These are phyloP conservation scores for Cyprinodon diabolis DNA, from an alignment of 2,797 vertebrate genomes.

Conservation along the genomic window DNA sequence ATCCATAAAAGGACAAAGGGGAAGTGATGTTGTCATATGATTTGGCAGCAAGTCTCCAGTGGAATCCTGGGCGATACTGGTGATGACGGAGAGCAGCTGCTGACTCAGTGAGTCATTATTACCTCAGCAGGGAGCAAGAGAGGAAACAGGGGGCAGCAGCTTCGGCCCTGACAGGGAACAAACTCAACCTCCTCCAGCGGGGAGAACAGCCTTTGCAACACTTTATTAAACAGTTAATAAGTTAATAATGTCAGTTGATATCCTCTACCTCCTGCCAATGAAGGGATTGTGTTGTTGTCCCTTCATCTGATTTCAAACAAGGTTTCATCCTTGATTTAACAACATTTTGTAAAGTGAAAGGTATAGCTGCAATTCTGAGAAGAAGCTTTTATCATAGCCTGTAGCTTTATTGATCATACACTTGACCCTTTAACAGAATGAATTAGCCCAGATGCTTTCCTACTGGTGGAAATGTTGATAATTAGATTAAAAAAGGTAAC, in stretches of 20 bases:
- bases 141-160: constrained; percentile 59
- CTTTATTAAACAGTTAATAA: constrained; percentile 46
- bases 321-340: constrained; percentile 20
- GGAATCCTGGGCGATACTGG: constrained; percentile 75
- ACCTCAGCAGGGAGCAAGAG: constrained; percentile 66
- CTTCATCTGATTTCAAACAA: constrained; percentile 31
- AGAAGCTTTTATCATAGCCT: constrained; percentile 6
- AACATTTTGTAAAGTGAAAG: constrained; percentile 7
- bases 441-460: background rate
- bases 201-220: constrained; percentile 43
- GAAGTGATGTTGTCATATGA: constrained; percentile 73
- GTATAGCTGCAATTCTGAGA: constrained; percentile 1
- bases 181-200: constrained; percentile 45
- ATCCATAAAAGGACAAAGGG: constrained; percentile 76
- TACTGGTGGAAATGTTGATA: background rate
- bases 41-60: constrained; percentile 48
- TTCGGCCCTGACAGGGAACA: constrained; percentile 70
- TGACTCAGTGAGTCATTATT: constrained; percentile 83
- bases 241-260: constrained; percentile 42
- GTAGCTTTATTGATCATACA: constrained; percentile 16
- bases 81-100: constrained; percentile 81
- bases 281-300: constrained; percentile 16
- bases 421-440: background rate
- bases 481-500: background rate
- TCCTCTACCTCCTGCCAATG: constrained; percentile 6